Percentiles rank a stretch among this genome's conserved stretches.
phyloP scores from a whole-genome alignment of 2,113 vertebrate species.

The Paramormyrops kingsleyae region DNA sequence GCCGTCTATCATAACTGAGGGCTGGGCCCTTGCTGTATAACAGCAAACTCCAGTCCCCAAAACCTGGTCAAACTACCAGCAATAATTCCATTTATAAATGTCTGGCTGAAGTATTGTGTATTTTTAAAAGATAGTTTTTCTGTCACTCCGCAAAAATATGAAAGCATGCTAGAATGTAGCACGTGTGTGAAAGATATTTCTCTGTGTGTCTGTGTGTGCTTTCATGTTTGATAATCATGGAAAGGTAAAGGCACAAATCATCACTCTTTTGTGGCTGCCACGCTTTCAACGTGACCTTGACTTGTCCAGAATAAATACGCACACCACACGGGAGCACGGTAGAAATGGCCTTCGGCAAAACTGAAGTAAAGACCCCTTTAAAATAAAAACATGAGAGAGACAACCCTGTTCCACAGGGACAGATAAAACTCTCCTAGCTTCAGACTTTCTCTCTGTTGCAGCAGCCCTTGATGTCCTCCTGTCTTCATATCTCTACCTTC shows the following conservation, averaged over 20 bases:
- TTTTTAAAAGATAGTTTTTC: neutral
- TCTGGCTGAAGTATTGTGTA: neutral
- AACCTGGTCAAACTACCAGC: neutral
- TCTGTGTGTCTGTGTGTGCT: neutral
- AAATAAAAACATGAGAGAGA: neutral
- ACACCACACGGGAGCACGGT: neutral
- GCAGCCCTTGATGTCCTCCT: neutral
- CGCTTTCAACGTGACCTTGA: neutral
- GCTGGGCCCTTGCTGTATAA: neutral
- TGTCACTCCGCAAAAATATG: neutral
- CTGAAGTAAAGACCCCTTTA: neutral
- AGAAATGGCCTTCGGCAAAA: conserved; percentile 5
- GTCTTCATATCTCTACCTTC: neutral
- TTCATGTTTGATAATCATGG: neutral
- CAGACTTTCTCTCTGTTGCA: neutral
- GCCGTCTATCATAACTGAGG: neutral
- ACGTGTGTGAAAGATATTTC: neutral
- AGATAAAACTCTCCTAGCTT: neutral
- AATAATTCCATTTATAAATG: neutral
- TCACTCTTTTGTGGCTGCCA: neutral
- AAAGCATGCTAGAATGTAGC: neutral
- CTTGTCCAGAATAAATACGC: neutral
- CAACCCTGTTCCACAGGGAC: neutral
- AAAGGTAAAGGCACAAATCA: neutral
- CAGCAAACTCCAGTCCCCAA: neutral